Base-by-base conservation (phyloP, 2,113 vertebrate genomes). In the Forbesichthys agassizii region DNA sequence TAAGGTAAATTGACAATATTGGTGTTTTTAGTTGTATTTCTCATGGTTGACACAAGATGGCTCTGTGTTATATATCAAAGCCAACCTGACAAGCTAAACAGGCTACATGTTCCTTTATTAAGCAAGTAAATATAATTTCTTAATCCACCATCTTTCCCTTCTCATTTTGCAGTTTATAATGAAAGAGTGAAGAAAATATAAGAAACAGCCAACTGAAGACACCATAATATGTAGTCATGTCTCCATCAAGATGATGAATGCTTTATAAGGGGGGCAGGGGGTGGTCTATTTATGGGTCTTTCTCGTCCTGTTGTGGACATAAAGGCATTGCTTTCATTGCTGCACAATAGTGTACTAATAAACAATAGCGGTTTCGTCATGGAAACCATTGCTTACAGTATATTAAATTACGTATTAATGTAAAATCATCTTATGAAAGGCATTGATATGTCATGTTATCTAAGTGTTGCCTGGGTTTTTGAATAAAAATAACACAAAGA, bases 1-100 rank as follows among this genome's bases (percentile, higher is more conserved):
- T 9, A 76, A 75, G 85, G 84, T 82, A 82, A 83, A 9, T 20
- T 8, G 4, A 70, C 65, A 48, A n/a, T 36, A 55, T 3, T 9
- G 16, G 11, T 69, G 36, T 27, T 27, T 27, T 27, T 27, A 27
- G 18, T 63, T 60, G 66, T 58, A 49, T 11, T 59, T 68, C 47
- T n/a, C 63, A 2, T 69, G 64, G 36, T 20, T 52, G 14, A 2
- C 63, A 68, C 64, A 55, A 20, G 68, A 1, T 57, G 72, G 14
- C 16, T 16, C 16, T 16, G 16, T 16, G 16, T 16, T 16, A 16
- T 16, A 16, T 16, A 16, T 16, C 16, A 16, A 16, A 16, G 16
- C 16, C 16, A 16, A 16, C 16, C 16, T 16, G 16, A 0, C 16
- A 16, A 16, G 16, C 14, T 6, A 58, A 58, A 27, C 27, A 27